Conservation (phyloP, 2,888 invertebrate genomes). For the Chaetogeoica ovagalla region DNA sequence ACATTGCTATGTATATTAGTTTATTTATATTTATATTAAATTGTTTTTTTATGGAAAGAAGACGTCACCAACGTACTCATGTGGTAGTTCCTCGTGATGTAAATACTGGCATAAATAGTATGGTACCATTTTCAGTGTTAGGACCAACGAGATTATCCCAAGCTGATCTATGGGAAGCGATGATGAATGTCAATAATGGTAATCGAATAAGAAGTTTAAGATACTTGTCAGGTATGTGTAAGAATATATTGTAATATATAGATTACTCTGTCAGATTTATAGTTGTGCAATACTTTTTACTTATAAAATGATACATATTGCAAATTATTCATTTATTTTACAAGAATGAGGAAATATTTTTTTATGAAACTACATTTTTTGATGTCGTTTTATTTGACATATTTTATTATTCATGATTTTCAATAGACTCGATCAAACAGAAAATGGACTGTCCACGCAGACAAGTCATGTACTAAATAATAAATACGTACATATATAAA, state of each 20-base stretch:
- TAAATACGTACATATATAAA: no score
- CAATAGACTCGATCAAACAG: no score
- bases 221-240: constrained; percentile 42
- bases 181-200: constrained; percentile 60
- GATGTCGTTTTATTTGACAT: no score
- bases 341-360: no score
- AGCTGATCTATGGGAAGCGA: constrained; percentile 71
- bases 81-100: constrained; percentile 47
- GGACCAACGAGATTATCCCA: constrained; percentile 59
- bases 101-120: constrained; percentile 38
- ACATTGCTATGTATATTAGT: not conserved
- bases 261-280: no score
- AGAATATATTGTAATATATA: not conserved
- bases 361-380: no score
- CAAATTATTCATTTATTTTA: no score
- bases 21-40: not conserved
- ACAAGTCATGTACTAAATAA: no score
- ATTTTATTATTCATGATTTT: no score
- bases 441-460: no score
- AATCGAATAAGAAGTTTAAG: constrained; percentile 47
- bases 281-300: no score
- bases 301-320: no score
- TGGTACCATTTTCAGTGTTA: constrained; percentile 51
- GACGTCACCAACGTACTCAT: constrained; percentile 30
- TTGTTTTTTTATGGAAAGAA: constrained; percentile 13